Evolutionary conservation across 2,113 vertebrate species (phyloP), one percentile per base, ranked within the genome.

Genomic region (Uropsilus gracilis): DNA sequence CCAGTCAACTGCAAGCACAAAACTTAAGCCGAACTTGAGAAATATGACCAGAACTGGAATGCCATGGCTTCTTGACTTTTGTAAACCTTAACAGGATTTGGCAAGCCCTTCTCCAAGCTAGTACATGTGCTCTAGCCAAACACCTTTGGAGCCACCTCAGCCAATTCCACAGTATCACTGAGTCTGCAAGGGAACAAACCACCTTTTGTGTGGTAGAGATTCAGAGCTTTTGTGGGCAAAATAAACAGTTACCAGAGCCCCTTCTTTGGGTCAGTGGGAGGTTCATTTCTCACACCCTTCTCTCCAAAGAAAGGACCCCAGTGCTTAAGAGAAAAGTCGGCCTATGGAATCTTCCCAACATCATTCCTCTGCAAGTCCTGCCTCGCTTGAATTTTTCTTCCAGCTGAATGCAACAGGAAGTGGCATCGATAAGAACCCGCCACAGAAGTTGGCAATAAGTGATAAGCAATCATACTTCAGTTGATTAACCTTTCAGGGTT

Each of bases 21-120:
- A 95, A 97, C 96, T 97, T 96, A 95, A 96, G 91, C 95, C 9
- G 34, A 96, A 92, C 63, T 96, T 82, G 77, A 97, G 96, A 97
- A 96, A 97, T 95, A 96, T 42, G 93, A 95, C 66, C 93, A 97
- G 89, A 97, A 95, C 44, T 76, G 69, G 90, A 96, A 94, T 97
- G 94, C 89, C 91, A 88, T 90, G 91, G 89, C 93, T 97, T 84
- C 93, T 93, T 96, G 91, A 95, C 86, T 97, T 98, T 91, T 97
- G 91, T 97, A 98, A 97, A 97, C 96, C 95, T 92, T 94, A 92
- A 94, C 75, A 90, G 66, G 88, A 84, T 89, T 95, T 96, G 91
- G 95, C 97, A 96, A 96, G 72, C 93, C 78, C 30, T 87, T 95
- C 81, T 96, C 90, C 92, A 12, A 22, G 63, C 95, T 97, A 94